Base-by-base conservation (phyloP, 2,113 vertebrate species). In the Mus spicilegus region DNA sequence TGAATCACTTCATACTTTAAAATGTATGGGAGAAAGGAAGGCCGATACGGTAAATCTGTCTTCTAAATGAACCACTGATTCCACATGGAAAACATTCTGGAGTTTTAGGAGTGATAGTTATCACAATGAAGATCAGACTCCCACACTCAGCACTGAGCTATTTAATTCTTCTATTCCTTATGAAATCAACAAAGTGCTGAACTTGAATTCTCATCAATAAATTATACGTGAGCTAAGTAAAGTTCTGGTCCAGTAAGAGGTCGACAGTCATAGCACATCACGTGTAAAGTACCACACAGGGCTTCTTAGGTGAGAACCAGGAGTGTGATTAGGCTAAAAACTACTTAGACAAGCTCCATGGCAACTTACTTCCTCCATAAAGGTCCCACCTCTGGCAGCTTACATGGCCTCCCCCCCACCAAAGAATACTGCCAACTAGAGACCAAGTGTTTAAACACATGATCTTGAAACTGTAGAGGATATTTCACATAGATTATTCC, bases 41-140 rank as follows among this genome's bases (percentile, higher is more conserved):
- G 54, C 42, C 89, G 49, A 80, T 33, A 85, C 58, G 93, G 46
- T 90, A 88, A 90, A 87, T 72, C 30, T 75, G 33, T 10, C 67
- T 96, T 94, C 46, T 86, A 63, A 36, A 90, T 81, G 42, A 97
- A 87, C 24, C 67, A 16, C 80, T 92, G 88, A 81, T 95, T 86
- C 72, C 42, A 2, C 54, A 46, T 19, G 39, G 16, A 93, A 92
- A 77, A 24, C 65, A 78, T 69, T 75, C 24, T 90, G 33, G 6
- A 92, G 11, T 85, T 7, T 77, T 84, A 89, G 30, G 65, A 54
- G 67, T 78, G n/a, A 93, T 92, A 92, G 88, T 88, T 3, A 94
- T 42, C 90, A 92, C 90, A 96, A 88, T 73, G 61, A 84, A 93
- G 96, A 86, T 54, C 36, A 72, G 42, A 86, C 7, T 19, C 39